Evolutionary conservation across 1,140 invertebrate species (phyloP).

Genomic region (Hylaeus anthracinus): DNA sequence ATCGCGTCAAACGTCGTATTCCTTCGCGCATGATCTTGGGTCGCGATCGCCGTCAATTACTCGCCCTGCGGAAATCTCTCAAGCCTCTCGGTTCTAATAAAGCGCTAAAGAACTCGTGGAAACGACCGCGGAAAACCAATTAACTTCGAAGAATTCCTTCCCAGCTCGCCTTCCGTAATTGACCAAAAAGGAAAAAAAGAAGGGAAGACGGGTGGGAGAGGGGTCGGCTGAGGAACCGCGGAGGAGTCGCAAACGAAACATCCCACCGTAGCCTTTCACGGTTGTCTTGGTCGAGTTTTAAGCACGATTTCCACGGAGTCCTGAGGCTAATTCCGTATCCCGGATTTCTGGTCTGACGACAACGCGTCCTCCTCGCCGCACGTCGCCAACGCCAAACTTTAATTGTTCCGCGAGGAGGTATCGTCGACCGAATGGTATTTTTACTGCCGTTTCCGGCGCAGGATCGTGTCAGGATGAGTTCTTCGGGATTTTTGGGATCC

Average conservation of each 20-base stretch:
- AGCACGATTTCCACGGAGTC: constrained; percentile 49
- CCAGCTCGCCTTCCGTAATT: neutral
- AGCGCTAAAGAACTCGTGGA: neutral
- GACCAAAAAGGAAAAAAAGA: neutral
- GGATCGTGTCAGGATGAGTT: too few species aligned
- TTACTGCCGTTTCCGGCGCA: constrained; percentile 36
- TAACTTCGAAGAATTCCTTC: constrained; percentile 19
- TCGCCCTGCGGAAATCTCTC: constrained; percentile 3
- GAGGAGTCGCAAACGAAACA: neutral
- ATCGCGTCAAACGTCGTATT: neutral
- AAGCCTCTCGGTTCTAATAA: constrained; percentile 6
- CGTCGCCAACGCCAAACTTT: constrained; percentile 37
- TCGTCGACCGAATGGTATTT: constrained; percentile 36
- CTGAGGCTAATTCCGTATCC: constrained; percentile 69
- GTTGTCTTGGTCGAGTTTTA: constrained; percentile 17
- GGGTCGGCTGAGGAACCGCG: too few species aligned
- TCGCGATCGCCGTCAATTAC: constrained; percentile 10
- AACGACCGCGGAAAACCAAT: constrained; percentile 9
- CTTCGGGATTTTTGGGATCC: too few species aligned
- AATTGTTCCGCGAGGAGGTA: constrained; percentile 47
- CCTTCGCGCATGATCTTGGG: neutral
- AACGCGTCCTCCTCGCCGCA: constrained; percentile 43
- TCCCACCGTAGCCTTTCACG: neutral
- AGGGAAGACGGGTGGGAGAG: neutral
- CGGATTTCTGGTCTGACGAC: constrained; percentile 74